Percentiles rank a stretch among this genome's conserved stretches.
These are phyloP conservation scores for Latrodectus hesperus DNA, from an alignment of 2,888 invertebrate species.

Conservation along the genomic window DNA sequence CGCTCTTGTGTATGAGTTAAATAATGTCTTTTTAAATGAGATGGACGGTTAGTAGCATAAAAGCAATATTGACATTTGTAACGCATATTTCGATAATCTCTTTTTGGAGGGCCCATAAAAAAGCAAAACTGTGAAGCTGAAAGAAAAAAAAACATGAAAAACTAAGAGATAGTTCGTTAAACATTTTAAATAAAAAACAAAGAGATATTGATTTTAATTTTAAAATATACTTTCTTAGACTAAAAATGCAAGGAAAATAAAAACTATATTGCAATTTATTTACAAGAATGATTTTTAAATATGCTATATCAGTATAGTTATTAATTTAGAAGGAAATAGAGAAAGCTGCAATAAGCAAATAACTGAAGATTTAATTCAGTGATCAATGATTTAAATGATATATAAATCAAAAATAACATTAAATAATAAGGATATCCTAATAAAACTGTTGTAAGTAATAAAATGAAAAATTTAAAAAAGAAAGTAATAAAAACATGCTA, in stretches of 20 bases:
- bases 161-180: background rate
- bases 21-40: conserved; percentile 61
- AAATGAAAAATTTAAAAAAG: conserved; percentile 13
- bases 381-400: no score
- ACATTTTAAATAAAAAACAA: background rate
- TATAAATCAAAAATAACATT: background rate
- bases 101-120: conserved; percentile 57
- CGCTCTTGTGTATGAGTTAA: conserved; percentile 62
- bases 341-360: no score
- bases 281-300: background rate
- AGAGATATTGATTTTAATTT: background rate
- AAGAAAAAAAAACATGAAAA: conserved; percentile 15
- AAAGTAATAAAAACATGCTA: conserved; percentile 6
- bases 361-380: no score
- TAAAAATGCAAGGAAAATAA: background rate
- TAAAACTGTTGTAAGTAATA: background rate
- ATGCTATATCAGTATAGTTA: no score
- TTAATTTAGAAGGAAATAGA: no score
- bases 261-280: background rate
- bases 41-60: conserved; percentile 62
- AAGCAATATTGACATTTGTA: conserved; percentile 64
- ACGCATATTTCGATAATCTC: conserved; percentile 48
- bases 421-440: background rate
- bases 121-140: conserved; percentile 45
- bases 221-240: background rate